Conservation (phyloP, 1,140 invertebrate species). For the Eriocheir sinensis region DNA sequence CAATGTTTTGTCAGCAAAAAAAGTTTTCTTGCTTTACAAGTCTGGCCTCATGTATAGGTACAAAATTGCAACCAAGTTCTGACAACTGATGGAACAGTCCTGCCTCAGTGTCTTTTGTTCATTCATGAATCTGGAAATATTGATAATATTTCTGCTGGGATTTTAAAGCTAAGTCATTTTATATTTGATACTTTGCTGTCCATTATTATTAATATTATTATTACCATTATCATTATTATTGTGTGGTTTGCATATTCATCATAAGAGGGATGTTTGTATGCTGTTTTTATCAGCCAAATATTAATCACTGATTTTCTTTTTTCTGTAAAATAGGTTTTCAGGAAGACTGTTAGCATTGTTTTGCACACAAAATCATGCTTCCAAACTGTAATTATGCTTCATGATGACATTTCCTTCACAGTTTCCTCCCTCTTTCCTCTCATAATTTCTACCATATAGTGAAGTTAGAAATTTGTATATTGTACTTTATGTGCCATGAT, state of each 20-base stretch:
- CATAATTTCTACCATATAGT: conserved; percentile 3
- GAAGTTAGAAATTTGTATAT: background rate
- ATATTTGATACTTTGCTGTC: background rate
- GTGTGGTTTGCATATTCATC: background rate
- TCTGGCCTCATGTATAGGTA: conserved; percentile 7
- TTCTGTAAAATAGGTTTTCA: background rate
- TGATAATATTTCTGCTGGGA: background rate
- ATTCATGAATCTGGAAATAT: background rate
- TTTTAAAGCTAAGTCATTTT: background rate
- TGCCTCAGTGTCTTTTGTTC: background rate
- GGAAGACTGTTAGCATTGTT: conserved; percentile 1
- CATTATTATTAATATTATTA: conserved; percentile 27
- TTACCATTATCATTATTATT: conserved; percentile 28
- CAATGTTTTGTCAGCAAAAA: conserved; percentile 38
- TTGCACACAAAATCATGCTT: conserved; percentile 11
- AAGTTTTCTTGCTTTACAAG: conserved; percentile 34
- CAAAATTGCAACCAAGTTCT: background rate
- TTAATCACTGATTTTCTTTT: background rate
- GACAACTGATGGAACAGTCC: background rate
- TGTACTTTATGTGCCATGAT: conserved; percentile 73
- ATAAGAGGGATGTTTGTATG: conserved; percentile 28
- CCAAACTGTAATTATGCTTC: conserved; percentile 2
- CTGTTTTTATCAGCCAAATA: background rate
- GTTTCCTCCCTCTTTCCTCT: conserved; percentile 30
- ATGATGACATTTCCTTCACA: background rate